Evolutionary conservation across 2,113 vertebrate genomes (phyloP), one percentile per base, ranked within the genome.

Genomic region (Argyrosomus japonicus): DNA sequence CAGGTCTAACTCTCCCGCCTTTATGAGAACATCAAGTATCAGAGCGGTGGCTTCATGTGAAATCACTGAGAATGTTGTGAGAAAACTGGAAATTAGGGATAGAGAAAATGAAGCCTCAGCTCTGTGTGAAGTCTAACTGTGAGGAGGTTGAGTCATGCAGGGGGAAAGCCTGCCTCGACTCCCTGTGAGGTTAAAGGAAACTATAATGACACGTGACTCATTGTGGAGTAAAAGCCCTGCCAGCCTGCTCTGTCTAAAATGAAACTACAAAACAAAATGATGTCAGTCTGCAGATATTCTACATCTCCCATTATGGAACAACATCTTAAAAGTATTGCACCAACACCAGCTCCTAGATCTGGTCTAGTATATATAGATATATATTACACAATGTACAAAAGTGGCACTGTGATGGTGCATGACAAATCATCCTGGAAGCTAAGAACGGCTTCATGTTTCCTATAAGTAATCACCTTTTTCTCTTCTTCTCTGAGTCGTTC

Each of bases 401-500:
- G 7, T 3, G 25, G 12, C 9, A 19, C 2, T 54, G 58, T 47
- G 25, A 64, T 23, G 18, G 23, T 25, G 15, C 19, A 60, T 48
- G 36, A 58, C 25, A 43, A 36, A 67, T 58, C 21, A 56, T 54
- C 29, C 18, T 75, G 43, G n/a, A 74, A 57, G 36, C 43, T 32
- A 23, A 53, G 5, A 53, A 45, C 10, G 53, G 56, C 21, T 18
- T 61, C 6, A 43, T 13, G 12, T 13, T 51, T 65, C 54, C 48
- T 56, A 58, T 36, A 54, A 8, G 93, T 93, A 94, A 95, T 97
- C 96, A 99, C 98, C 98, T 99, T 97, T 99, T 99, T 93, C 98
- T 97, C 95, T 98, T 99, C 93, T 95, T 96, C 93, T 99, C 98
- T 13, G 96, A 94, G 90, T 99, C 97, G 86, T 92, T 97, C 88